These are phyloP conservation scores for Euura saliciscinereae DNA, from an alignment of 1,140 invertebrate genomes.

Conservation along the genomic window DNA sequence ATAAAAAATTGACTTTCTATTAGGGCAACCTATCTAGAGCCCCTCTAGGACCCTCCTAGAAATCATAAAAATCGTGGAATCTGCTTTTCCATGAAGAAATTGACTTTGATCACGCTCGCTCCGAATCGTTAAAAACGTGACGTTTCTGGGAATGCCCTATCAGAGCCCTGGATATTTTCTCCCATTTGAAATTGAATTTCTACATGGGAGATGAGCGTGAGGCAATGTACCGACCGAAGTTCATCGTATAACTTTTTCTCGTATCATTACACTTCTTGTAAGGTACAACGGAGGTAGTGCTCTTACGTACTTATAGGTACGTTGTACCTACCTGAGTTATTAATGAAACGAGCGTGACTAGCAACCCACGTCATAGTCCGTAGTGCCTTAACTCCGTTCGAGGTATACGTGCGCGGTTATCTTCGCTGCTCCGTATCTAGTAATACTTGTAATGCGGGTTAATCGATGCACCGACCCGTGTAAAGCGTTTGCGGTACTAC, in stretches of 20 bases:
- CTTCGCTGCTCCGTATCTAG: slow-evolving; percentile 4
- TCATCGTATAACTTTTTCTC: not conserved
- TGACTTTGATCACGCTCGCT: too few relatives aligned
- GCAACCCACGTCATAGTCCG: slow-evolving; percentile 17
- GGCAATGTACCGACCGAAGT: too few relatives aligned
- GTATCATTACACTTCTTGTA: not conserved
- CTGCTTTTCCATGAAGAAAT: not conserved
- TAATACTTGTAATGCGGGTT: slow-evolving; percentile 41
- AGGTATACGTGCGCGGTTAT: slow-evolving; percentile 8
- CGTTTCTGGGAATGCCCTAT: too few relatives aligned
- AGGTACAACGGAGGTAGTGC: not conserved
- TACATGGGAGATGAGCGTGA: too few relatives aligned
- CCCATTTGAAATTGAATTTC: too few relatives aligned
- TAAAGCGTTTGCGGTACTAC: slow-evolving; percentile 38
- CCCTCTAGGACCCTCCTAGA: too few relatives aligned
- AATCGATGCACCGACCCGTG: slow-evolving; percentile 51
- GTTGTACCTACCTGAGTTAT: slow-evolving; percentile 26
- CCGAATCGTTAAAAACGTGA: too few relatives aligned
- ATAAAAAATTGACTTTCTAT: too few relatives aligned
- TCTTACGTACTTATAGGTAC: not conserved
- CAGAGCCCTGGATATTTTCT: too few relatives aligned
- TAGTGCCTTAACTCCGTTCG: not conserved
- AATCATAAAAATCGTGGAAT: too few relatives aligned
- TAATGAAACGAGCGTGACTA: slow-evolving; percentile 39
- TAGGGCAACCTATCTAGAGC: too few relatives aligned